A percentile compares a stretch with the other conserved stretches of the same genome.
Conservation (phyloP, 2,797 vertebrate genomes). For the Steatocranus sp. region DNA sequence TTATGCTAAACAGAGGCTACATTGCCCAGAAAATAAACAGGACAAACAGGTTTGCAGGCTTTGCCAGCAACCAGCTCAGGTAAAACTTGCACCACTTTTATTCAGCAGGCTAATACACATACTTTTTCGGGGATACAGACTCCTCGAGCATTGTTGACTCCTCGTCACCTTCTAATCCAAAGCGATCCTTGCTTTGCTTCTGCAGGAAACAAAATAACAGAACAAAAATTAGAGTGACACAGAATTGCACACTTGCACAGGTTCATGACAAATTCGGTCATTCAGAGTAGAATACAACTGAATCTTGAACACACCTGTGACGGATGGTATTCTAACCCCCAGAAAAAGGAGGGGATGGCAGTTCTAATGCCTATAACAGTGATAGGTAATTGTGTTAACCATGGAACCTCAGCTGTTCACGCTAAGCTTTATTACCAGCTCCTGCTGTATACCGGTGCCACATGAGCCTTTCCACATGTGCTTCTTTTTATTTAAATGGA, state of each 20-base stretch:
- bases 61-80: not conserved
- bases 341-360: not conserved
- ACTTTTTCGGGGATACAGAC: conserved; percentile 99
- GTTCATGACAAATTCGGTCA: not conserved
- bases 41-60: not conserved
- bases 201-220: conserved; percentile 49
- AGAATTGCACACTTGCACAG: not conserved
- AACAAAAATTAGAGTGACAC: not conserved
- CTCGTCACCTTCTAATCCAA: conserved; percentile 97
- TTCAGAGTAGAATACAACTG: not conserved
- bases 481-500: not conserved
- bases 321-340: too few species aligned
- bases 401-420: not conserved
- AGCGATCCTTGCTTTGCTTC: conserved; percentile 99
- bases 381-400: not conserved
- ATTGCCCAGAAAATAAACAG: not conserved
- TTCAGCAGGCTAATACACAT: conserved; percentile 30
- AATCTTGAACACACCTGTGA: not conserved
- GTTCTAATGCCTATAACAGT: not conserved
- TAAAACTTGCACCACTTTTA: not conserved
- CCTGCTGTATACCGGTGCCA: not conserved
- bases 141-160: conserved; percentile 99
- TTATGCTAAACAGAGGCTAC: not conserved
- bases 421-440: not conserved
- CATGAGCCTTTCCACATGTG: not conserved